Evolutionary conservation across 2,797 vertebrate genomes (phyloP).

Genomic region (Chelonia mydas): DNA sequence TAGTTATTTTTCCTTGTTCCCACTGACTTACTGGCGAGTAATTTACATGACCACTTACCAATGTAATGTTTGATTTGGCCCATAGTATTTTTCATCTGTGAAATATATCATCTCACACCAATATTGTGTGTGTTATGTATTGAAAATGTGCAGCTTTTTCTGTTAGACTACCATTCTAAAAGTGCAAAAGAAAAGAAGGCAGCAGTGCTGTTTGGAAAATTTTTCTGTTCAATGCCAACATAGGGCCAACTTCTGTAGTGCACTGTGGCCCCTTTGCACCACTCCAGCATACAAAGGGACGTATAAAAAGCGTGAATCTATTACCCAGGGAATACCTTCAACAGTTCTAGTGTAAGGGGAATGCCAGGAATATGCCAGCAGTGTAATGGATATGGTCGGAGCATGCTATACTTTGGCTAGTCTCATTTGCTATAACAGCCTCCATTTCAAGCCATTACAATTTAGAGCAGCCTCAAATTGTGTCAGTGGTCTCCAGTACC

Average conservation of each 20-base stretch:
- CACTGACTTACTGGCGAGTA: background rate
- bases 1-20: background rate
- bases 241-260: background rate
- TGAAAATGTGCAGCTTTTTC: background rate
- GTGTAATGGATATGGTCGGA: background rate
- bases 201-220: background rate
- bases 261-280: background rate
- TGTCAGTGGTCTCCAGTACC: background rate
- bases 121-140: background rate
- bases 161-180: background rate
- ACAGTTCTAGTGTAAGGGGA: background rate
- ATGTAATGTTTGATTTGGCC: background rate
- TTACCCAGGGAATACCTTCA: background rate
- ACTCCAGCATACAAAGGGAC: background rate
- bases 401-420: background rate
- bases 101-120: background rate
- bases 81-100: background rate
- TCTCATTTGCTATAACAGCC: background rate
- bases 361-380: background rate
- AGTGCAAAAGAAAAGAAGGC: background rate
- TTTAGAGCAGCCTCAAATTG: background rate
- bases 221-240: background rate
- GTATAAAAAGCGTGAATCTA: background rate
- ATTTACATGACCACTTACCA: background rate
- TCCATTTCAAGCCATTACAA: background rate